phyloP scores from a whole-genome alignment of 1,140 invertebrate species.

The Mycetomoellerius zeteki region DNA sequence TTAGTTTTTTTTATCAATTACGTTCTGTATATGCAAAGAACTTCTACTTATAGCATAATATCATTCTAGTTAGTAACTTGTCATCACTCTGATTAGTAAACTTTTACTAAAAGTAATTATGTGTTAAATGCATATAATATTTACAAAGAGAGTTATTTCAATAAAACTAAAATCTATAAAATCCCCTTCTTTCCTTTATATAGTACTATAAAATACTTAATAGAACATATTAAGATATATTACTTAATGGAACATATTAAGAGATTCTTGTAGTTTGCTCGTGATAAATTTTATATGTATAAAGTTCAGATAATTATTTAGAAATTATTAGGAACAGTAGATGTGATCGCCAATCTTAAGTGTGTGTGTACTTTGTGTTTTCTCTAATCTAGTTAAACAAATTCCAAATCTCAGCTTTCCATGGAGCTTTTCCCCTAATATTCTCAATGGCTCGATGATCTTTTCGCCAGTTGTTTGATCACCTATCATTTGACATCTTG shows the following conservation, averaged over 20 bases:
- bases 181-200: not conserved
- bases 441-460: conserved; percentile 93
- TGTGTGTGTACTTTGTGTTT: conserved; percentile 57
- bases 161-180: too few relatives aligned
- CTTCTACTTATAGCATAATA: too few relatives aligned
- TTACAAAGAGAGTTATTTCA: too few relatives aligned
- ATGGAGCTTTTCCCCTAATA: conserved; percentile 91
- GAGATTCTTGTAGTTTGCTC: not conserved
- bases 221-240: not conserved
- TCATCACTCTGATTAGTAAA: too few relatives aligned
- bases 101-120: too few relatives aligned
- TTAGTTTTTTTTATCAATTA: too few relatives aligned
- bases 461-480: conserved; percentile 94
- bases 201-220: not conserved
- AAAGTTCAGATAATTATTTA: conserved; percentile 15
- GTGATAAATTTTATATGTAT: not conserved
- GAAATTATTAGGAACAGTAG: conserved; percentile 6
- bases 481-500: conserved; percentile 97
- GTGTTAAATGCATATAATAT: too few relatives aligned
- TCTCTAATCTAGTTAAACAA: conserved; percentile 87
- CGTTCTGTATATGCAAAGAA: too few relatives aligned
- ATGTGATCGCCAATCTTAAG: conserved; percentile 81
- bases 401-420: conserved; percentile 94
- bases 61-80: too few relatives aligned
- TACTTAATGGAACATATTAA: too few relatives aligned